phyloP scores from a whole-genome alignment of 2,888 invertebrate species.

The Agrenia bidenticulata region DNA sequence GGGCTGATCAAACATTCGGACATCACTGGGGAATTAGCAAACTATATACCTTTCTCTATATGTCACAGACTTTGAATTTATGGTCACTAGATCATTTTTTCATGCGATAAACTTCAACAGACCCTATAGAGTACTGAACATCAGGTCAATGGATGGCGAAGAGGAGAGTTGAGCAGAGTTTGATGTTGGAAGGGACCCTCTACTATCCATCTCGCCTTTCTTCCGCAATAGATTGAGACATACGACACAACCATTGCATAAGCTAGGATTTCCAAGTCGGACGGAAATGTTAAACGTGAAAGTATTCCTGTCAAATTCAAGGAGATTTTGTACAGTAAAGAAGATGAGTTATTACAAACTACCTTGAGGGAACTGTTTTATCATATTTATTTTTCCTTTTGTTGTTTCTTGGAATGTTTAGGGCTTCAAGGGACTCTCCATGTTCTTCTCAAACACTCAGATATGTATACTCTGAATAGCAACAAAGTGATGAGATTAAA shows the following conservation, averaged over 20 bases:
- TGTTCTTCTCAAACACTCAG: slow-evolving; percentile 60
- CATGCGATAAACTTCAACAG: slow-evolving; percentile 56
- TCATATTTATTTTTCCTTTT: neutral
- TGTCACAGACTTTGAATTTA: slow-evolving; percentile 40
- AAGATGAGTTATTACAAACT: neutral
- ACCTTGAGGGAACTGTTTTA: neutral
- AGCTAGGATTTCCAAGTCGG: slow-evolving; percentile 58
- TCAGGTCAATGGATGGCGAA: slow-evolving; percentile 67
- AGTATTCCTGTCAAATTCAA: neutral
- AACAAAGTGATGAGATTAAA: slow-evolving; percentile 60
- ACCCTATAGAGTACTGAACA: slow-evolving; percentile 61
- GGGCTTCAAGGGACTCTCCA: slow-evolving; percentile 59
- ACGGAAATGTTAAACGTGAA: slow-evolving; percentile 54
- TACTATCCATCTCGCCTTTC: slow-evolving; percentile 65
- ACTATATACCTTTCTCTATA: neutral
- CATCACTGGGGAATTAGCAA: slow-evolving; percentile 34
- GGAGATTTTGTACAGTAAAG: neutral
- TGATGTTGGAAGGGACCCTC: slow-evolving; percentile 57
- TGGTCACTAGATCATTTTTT: slow-evolving; percentile 49
- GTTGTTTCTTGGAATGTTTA: slow-evolving; percentile 45
- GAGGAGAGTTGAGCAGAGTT: slow-evolving; percentile 63
- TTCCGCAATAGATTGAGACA: slow-evolving; percentile 63
- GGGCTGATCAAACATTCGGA: slow-evolving; percentile 61
- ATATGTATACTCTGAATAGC: slow-evolving; percentile 56
- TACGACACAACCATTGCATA: slow-evolving; percentile 62